phyloP scores from a whole-genome alignment of 2,888 invertebrate species.

The Agrotis clavis region DNA sequence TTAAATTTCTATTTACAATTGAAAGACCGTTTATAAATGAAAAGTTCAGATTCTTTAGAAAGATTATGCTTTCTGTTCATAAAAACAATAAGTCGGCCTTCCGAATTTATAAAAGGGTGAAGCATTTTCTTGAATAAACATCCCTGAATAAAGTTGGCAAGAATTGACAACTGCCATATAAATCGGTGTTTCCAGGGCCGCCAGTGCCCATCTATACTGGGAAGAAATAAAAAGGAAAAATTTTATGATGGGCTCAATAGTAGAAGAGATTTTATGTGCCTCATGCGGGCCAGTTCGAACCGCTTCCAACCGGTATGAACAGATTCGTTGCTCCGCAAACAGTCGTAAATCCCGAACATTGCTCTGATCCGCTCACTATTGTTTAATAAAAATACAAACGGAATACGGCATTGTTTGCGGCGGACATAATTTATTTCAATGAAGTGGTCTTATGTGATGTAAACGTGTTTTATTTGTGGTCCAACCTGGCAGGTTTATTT shows the following conservation, averaged over 20 bases:
- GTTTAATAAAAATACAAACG: slow-evolving; percentile 73
- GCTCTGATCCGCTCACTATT: slow-evolving; percentile 79
- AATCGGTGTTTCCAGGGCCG: slow-evolving; percentile 62
- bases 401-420: slow-evolving; percentile 71
- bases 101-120: slow-evolving; percentile 49
- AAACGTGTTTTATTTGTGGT: slow-evolving; percentile 54
- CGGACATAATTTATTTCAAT: slow-evolving; percentile 83
- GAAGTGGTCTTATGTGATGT: slow-evolving; percentile 71
- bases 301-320: slow-evolving; percentile 73
- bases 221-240: slow-evolving; percentile 77
- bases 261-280: slow-evolving; percentile 80
- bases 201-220: slow-evolving; percentile 68
- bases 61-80: slow-evolving; percentile 46
- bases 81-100: slow-evolving; percentile 60
- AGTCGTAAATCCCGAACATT: slow-evolving; percentile 83
- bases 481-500: slow-evolving; percentile 37
- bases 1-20: slow-evolving; percentile 60
- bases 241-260: slow-evolving; percentile 79
- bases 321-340: slow-evolving; percentile 82
- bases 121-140: slow-evolving; percentile 67
- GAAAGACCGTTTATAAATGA: slow-evolving; percentile 49
- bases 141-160: slow-evolving; percentile 63
- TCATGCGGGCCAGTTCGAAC: slow-evolving; percentile 69
- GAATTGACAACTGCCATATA: slow-evolving; percentile 70
- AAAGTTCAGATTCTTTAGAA: slow-evolving; percentile 52